These are phyloP conservation scores for Macaria liturata DNA, from an alignment of 2,888 invertebrate genomes.

Conservation along the genomic window DNA sequence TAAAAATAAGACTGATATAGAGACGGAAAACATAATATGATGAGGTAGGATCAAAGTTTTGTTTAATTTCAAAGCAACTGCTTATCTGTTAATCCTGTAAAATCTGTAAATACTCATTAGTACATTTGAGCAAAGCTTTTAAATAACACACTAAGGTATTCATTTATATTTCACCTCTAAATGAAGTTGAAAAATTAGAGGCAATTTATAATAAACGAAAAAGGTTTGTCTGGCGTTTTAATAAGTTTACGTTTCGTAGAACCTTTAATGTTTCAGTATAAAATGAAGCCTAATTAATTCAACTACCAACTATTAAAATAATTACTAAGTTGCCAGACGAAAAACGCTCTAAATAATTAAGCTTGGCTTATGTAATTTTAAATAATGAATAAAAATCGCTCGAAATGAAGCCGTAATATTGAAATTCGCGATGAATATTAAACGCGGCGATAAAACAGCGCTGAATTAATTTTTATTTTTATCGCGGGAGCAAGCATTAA, in stretches of 20 bases:
- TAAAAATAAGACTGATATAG: too few relatives aligned
- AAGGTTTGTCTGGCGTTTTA: too few relatives aligned
- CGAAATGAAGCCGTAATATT: conserved; percentile 7
- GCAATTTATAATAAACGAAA: too few relatives aligned
- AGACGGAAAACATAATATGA: too few relatives aligned
- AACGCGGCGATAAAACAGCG: conserved; percentile 35
- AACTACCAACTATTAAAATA: not conserved
- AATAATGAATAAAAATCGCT: conserved; percentile 11
- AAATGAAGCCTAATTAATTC: conserved; percentile 2
- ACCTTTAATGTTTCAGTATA: not conserved
- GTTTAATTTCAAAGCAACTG: too few relatives aligned
- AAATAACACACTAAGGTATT: too few relatives aligned
- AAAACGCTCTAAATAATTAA: conserved; percentile 6
- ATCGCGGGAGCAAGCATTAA: conserved; percentile 29
- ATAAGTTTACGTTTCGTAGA: not conserved
- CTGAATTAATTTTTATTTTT: conserved; percentile 22
- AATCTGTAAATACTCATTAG: too few relatives aligned
- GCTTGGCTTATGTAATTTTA: not conserved
- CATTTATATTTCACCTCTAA: too few relatives aligned
- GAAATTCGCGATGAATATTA: conserved; percentile 17
- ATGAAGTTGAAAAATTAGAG: too few relatives aligned
- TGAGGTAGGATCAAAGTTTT: too few relatives aligned
- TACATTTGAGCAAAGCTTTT: too few relatives aligned
- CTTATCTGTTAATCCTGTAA: too few relatives aligned
- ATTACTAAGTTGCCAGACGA: not conserved